Evolutionary conservation across 2,797 vertebrate species (phyloP).

Genomic region (Rhynchotus rufescens): DNA sequence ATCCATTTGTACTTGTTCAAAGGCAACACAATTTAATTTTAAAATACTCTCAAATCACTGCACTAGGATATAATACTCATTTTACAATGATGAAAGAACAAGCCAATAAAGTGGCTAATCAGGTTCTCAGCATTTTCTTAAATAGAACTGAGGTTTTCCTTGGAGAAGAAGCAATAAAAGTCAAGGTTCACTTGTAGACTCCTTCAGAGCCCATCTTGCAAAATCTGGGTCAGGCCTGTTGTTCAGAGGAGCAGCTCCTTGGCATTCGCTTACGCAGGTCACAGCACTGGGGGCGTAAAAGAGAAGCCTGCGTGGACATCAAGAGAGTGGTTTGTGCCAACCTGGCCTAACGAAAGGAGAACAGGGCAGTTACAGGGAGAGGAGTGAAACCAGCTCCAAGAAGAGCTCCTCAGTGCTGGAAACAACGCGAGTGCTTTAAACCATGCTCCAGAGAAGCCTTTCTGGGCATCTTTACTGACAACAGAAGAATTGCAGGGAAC

Average conservation of each 20-base stretch:
- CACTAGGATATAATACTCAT: neutral
- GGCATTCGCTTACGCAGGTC: neutral
- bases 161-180: neutral
- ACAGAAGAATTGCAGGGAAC: neutral
- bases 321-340: neutral
- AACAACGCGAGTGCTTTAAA: neutral
- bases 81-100: neutral
- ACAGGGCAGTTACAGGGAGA: neutral
- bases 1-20: slow-evolving; percentile 33
- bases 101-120: neutral
- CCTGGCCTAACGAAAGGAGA: neutral
- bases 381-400: neutral
- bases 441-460: neutral
- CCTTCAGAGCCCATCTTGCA: neutral
- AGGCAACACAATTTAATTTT: slow-evolving; percentile 25
- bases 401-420: neutral
- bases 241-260: neutral
- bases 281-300: neutral
- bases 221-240: neutral
- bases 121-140: neutral
- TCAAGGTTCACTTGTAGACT: neutral
- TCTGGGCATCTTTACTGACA: neutral
- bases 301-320: neutral
- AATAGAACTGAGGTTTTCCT: neutral
- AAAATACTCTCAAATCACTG: neutral